A percentile compares a stretch with the other conserved stretches of the same genome.
These are phyloP conservation scores for Gerris lacustris DNA, from an alignment of 2,888 invertebrate species.

Conservation along the genomic window DNA sequence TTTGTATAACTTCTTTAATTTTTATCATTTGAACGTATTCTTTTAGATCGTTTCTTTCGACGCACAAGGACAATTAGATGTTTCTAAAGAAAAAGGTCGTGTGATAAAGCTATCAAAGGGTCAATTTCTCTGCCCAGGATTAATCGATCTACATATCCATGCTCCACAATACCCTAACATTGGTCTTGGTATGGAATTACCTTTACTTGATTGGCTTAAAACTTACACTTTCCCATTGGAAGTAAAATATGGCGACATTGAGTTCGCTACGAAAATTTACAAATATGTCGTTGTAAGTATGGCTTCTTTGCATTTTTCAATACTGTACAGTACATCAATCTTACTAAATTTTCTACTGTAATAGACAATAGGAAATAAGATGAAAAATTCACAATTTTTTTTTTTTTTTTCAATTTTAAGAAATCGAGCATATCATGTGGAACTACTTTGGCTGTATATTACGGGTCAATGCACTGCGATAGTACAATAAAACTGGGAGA, in stretches of 20 bases:
- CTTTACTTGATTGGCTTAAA: slow-evolving; percentile 71
- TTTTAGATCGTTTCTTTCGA: slow-evolving; percentile 11
- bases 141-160: slow-evolving; percentile 82
- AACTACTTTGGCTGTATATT: slow-evolving; percentile 82
- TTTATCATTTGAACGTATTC: neutral
- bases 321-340: neutral
- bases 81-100: neutral
- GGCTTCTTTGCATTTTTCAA: neutral
- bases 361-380: too few species aligned
- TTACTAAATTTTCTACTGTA: neutral
- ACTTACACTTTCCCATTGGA: slow-evolving; percentile 78
- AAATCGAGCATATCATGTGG: slow-evolving; percentile 59
- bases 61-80: neutral
- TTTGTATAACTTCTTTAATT: too few species aligned
- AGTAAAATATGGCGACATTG: slow-evolving; percentile 51
- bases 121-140: slow-evolving; percentile 74
- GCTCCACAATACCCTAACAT: slow-evolving; percentile 79
- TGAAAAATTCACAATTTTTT: too few species aligned
- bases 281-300: slow-evolving; percentile 63
- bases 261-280: slow-evolving; percentile 60
- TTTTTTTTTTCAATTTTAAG: slow-evolving; percentile 38
- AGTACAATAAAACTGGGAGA: slow-evolving; percentile 59
- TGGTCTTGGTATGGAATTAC: slow-evolving; percentile 67
- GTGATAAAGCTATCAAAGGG: slow-evolving; percentile 21
- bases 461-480: slow-evolving; percentile 61